Evolutionary conservation across 2,797 vertebrate genomes (phyloP).

Genomic region (Columba guinea): DNA sequence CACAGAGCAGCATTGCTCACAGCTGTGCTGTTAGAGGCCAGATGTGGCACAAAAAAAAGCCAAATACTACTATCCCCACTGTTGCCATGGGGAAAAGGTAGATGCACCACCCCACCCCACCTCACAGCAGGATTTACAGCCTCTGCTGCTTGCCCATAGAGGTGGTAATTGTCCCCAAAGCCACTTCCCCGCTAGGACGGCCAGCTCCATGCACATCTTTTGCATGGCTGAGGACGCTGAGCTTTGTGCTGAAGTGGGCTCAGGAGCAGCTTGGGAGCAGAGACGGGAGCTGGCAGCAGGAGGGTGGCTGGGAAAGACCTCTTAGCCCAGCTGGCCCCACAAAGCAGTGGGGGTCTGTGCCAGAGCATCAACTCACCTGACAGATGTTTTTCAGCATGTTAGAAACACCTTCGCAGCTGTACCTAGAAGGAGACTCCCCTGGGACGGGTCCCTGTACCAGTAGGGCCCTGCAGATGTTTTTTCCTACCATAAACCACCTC

Average conservation of each 20-base stretch:
- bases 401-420: neutral
- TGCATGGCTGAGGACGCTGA: fast-evolving
- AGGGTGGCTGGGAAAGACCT: neutral
- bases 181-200: neutral
- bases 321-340: too few species aligned
- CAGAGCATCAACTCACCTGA: fast-evolving
- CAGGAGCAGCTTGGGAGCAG: neutral
- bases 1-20: neutral
- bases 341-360: neutral
- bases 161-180: neutral
- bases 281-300: fast-evolving
- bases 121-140: neutral
- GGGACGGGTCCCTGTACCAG: neutral
- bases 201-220: neutral
- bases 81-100: neutral
- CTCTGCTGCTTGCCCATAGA: neutral
- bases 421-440: fast-evolving
- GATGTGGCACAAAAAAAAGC: neutral
- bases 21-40: neutral
- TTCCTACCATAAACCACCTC: neutral
- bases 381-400: neutral
- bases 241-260: fast-evolving
- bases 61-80: neutral
- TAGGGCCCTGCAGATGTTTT: neutral
- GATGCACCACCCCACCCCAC: neutral